Conservation (phyloP, 2,113 vertebrate species). For the Peromyscus maniculatus region DNA sequence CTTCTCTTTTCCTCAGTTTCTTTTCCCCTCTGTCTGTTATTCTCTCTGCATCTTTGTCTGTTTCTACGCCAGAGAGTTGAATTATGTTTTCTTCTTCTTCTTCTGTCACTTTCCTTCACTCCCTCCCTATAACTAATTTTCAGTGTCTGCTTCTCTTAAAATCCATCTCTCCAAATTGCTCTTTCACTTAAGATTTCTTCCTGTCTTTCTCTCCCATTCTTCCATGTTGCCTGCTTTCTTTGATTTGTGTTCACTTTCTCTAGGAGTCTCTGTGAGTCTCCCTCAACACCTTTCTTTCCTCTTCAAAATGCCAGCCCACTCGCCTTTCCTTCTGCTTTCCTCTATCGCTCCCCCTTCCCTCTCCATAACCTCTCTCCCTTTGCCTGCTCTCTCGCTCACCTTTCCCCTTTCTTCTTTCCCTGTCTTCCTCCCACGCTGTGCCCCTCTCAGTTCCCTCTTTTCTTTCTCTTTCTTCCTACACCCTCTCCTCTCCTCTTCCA, state of each 20-base stretch:
- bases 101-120: not conserved
- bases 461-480: not conserved
- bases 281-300: not conserved
- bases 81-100: no score
- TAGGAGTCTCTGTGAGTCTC: not conserved
- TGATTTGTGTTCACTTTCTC: not conserved
- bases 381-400: not conserved
- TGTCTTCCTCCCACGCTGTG: not conserved
- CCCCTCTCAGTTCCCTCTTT: not conserved
- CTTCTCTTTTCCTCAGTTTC: not conserved
- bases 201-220: not conserved
- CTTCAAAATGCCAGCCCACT: not conserved
- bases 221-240: not conserved
- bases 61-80: not conserved
- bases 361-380: not conserved
- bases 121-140: no score
- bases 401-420: not conserved
- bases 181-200: not conserved
- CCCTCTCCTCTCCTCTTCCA: no score
- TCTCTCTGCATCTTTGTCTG: not conserved
- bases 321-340: not conserved
- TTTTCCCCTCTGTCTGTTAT: no score
- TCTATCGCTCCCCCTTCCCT: no score
- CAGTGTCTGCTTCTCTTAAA: not conserved
- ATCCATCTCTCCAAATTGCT: not conserved